phyloP scores from a whole-genome alignment of 2,113 vertebrate genomes.

The Oophaga pumilio region DNA sequence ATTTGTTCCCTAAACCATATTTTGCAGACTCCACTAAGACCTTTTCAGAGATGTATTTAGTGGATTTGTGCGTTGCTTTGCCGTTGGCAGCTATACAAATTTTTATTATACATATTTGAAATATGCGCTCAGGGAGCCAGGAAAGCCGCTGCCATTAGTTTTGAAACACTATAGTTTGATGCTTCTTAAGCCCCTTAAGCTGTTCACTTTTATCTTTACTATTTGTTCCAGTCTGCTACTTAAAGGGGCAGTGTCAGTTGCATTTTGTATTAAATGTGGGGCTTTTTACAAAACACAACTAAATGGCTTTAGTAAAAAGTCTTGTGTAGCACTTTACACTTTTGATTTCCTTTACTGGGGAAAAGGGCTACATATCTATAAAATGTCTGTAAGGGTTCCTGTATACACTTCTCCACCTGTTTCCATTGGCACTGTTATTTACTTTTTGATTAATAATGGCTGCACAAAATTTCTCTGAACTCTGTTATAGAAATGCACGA shows the following conservation, averaged over 20 bases:
- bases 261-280: background rate
- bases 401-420: background rate
- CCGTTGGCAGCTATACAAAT: slow-evolving; percentile 47
- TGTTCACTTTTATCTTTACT: slow-evolving; percentile 40
- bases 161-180: slow-evolving; percentile 51
- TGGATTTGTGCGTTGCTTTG: slow-evolving; percentile 54
- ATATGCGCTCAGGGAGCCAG: slow-evolving; percentile 45
- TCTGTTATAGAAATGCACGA: background rate
- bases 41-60: slow-evolving; percentile 46
- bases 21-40: slow-evolving; percentile 52
- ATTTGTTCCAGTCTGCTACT: slow-evolving; percentile 35
- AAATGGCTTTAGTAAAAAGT: background rate
- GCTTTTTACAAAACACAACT: background rate
- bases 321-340: background rate
- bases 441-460: background rate
- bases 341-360: background rate
- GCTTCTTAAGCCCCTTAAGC: slow-evolving; percentile 47
- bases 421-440: background rate
- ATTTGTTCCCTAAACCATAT: slow-evolving; percentile 52
- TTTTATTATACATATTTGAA: slow-evolving; percentile 52
- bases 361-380: background rate
- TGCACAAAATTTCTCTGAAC: background rate
- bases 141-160: slow-evolving; percentile 44
- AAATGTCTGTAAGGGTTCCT: no score
- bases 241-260: slow-evolving; percentile 12